These are phyloP conservation scores for Dipodomys ordii DNA, from an alignment of 2,113 vertebrate species.

Conservation along the genomic window DNA sequence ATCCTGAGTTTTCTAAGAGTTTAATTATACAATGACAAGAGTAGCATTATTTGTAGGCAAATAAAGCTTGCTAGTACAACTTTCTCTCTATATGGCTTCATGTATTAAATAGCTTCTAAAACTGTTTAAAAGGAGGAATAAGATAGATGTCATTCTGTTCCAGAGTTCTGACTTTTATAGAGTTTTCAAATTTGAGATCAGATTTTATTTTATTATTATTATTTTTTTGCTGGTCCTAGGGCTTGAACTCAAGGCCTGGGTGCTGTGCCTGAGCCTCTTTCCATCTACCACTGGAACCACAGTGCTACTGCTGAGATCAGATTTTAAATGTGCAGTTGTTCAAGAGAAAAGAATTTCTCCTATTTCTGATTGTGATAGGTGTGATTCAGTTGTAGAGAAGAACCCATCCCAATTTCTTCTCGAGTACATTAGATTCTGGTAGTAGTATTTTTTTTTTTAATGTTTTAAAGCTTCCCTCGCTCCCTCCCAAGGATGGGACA, in stretches of 20 bases:
- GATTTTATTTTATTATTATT: neutral
- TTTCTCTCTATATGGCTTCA: constrained; percentile 27
- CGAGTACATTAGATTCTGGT: neutral
- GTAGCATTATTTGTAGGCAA: constrained; percentile 43
- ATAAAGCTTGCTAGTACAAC: constrained; percentile 9
- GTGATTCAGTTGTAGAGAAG: neutral
- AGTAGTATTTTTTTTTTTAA: neutral
- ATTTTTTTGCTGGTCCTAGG: too few species aligned
- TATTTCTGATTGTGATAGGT: neutral
- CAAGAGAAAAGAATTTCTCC: constrained; percentile 4
- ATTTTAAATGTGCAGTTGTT: constrained; percentile 49
- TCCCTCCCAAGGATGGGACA: neutral
- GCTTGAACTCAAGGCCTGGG: too few species aligned
- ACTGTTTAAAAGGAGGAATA: constrained; percentile 24
- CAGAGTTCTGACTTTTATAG: constrained; percentile 1
- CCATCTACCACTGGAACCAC: too few species aligned
- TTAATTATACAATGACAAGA: constrained; percentile 17
- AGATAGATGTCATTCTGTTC: constrained; percentile 47
- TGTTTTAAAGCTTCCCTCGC: neutral
- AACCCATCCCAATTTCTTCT: neutral
- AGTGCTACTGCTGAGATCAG: too few species aligned
- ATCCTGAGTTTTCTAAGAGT: constrained; percentile 40
- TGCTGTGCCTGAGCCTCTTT: too few species aligned
- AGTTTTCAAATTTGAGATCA: constrained; percentile 59
- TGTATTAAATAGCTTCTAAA: constrained; percentile 37